Evolutionary conservation across 1,140 invertebrate species (phyloP).

Genomic region (Drosophila melanica): DNA sequence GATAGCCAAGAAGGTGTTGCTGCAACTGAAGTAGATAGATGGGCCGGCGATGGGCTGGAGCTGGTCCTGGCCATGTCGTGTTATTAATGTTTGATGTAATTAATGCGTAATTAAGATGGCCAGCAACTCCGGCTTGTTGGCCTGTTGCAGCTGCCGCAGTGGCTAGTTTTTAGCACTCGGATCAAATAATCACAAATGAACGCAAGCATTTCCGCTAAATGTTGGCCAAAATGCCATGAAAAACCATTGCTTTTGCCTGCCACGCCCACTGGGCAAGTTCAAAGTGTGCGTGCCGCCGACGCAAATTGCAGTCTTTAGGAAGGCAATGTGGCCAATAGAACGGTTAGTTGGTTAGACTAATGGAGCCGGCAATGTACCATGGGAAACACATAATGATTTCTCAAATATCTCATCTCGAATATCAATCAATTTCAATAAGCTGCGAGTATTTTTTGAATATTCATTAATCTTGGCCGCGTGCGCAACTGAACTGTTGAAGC

Average conservation of each 20-base stretch:
- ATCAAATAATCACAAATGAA: neutral
- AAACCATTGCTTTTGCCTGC: neutral
- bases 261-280: slow-evolving; percentile 58
- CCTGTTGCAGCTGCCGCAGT: slow-evolving; percentile 2
- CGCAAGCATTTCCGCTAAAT: slow-evolving; percentile 6
- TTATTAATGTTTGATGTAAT: slow-evolving; percentile 80
- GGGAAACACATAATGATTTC: slow-evolving; percentile 77
- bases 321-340: slow-evolving; percentile 25
- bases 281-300: slow-evolving; percentile 69
- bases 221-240: slow-evolving; percentile 18
- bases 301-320: slow-evolving; percentile 58
- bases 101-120: slow-evolving; percentile 81
- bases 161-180: neutral
- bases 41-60: slow-evolving; percentile 27
- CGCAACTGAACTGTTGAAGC: slow-evolving; percentile 80
- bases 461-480: slow-evolving; percentile 81
- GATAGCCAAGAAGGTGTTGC: slow-evolving; percentile 63
- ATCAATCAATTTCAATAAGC: slow-evolving; percentile 79
- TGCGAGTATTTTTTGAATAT: slow-evolving; percentile 19
- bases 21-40: slow-evolving; percentile 73
- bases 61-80: slow-evolving; percentile 50
- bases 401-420: slow-evolving; percentile 55
- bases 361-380: slow-evolving; percentile 57
- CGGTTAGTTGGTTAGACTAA: slow-evolving; percentile 58
- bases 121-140: slow-evolving; percentile 5